A percentile compares a stretch with the other conserved stretches of the same genome.
Evolutionary conservation across 2,797 vertebrate genomes (phyloP).

Genomic region (Aphelocoma californica): DNA sequence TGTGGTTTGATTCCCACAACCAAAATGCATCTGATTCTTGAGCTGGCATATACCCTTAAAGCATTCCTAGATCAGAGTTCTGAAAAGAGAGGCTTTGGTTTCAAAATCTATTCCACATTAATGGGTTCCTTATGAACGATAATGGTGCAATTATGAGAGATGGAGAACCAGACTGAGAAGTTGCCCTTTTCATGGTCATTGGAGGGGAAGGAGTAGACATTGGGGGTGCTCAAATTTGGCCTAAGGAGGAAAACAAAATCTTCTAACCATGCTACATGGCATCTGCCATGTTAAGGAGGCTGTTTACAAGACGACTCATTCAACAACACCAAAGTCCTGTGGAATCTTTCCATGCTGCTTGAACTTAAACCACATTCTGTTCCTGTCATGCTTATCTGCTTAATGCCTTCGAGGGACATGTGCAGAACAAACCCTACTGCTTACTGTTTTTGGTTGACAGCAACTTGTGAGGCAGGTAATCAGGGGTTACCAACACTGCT

Average conservation of each 20-base stretch:
- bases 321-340: background rate
- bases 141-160: slow-evolving; percentile 34
- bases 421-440: background rate
- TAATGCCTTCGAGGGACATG: background rate
- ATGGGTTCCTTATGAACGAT: slow-evolving; percentile 67
- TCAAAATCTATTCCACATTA: slow-evolving; percentile 65
- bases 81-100: slow-evolving; percentile 55
- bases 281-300: background rate
- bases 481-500: background rate
- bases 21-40: slow-evolving; percentile 74
- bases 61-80: slow-evolving; percentile 72
- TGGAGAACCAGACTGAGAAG: slow-evolving; percentile 1
- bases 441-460: background rate
- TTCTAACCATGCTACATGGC: background rate
- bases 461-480: background rate
- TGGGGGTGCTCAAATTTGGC: background rate
- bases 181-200: background rate
- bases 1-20: slow-evolving; percentile 68
- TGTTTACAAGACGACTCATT: background rate
- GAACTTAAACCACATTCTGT: background rate
- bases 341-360: background rate
- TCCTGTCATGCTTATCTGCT: background rate
- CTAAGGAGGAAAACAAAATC: background rate
- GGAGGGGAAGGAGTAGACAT: background rate
- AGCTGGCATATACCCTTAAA: slow-evolving; percentile 67